phyloP scores from a whole-genome alignment of 1,140 invertebrate genomes.

The Chlorops oryzae region DNA sequence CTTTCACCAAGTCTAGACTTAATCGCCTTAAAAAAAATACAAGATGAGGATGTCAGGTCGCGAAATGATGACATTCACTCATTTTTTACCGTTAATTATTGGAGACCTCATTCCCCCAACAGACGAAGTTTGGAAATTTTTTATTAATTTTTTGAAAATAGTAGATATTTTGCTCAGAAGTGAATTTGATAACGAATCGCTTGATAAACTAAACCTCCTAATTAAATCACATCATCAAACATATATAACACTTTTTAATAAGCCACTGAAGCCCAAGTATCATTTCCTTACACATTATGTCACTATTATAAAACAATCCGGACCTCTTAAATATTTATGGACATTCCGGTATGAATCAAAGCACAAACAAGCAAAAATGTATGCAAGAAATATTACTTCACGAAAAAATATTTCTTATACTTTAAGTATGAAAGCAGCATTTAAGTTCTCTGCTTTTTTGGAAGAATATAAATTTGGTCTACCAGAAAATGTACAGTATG shows the following conservation, averaged over 20 bases:
- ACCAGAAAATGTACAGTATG: background rate
- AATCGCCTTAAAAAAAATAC: conserved; percentile 21
- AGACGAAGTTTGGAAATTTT: conserved; percentile 24
- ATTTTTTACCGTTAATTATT: conserved; percentile 29
- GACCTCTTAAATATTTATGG: conserved; percentile 19
- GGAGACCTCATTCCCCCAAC: conserved; percentile 29
- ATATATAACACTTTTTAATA: background rate
- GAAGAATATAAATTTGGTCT: background rate
- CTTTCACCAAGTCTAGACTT: background rate
- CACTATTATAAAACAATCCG: conserved; percentile 19
- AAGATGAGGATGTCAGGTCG: conserved; percentile 25
- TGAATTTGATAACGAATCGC: background rate
- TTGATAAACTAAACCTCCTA: background rate
- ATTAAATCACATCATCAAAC: too few relatives aligned
- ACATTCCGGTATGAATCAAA: conserved; percentile 24
- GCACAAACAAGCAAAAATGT: conserved; percentile 21
- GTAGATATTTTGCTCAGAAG: background rate
- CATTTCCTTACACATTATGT: conserved; percentile 30
- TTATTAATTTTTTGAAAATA: background rate
- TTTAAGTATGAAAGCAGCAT: background rate
- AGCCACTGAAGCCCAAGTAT: conserved; percentile 24
- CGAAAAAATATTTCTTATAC: conserved; percentile 18
- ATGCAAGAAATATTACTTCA: conserved; percentile 13
- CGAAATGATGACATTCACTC: conserved; percentile 32
- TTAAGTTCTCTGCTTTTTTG: background rate